Evolutionary conservation across 2,888 invertebrate species (phyloP).

Genomic region (Macaria liturata): DNA sequence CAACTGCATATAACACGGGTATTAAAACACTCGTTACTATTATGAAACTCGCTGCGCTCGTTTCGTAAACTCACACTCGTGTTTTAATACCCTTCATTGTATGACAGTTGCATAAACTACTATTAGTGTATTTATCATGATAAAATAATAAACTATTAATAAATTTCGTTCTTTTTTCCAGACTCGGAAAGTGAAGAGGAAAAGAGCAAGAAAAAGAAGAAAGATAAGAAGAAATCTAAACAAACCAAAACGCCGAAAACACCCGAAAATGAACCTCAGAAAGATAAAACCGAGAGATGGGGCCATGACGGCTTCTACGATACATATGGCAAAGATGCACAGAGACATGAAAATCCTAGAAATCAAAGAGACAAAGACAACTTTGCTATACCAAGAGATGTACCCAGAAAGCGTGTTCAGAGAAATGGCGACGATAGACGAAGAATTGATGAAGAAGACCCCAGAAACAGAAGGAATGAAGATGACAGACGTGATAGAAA

Average conservation of each 20-base stretch:
- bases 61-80: too few relatives aligned
- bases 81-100: too few relatives aligned
- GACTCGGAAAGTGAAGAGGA: constrained; percentile 55
- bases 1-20: too few relatives aligned
- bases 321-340: constrained; percentile 68
- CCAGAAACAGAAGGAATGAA: constrained; percentile 31
- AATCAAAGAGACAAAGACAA: constrained; percentile 51
- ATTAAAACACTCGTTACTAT: too few relatives aligned
- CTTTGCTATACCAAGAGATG: constrained; percentile 45
- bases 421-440: constrained; percentile 29
- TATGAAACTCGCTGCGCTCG: too few relatives aligned
- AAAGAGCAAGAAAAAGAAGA: constrained; percentile 42
- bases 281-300: constrained; percentile 56
- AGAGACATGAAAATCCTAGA: constrained; percentile 46
- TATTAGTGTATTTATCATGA: too few relatives aligned
- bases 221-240: constrained; percentile 52
- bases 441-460: constrained; percentile 26
- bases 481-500: constrained; percentile 16
- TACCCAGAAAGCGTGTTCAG: constrained; percentile 20
- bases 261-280: constrained; percentile 44
- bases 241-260: constrained; percentile 51
- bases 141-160: too few relatives aligned
- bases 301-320: constrained; percentile 76
- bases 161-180: constrained; percentile 37
- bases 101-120: too few relatives aligned